Percentiles rank a stretch among this genome's conserved stretches.
Conservation (phyloP, 2,113 vertebrate genomes). For the Takifugu flavidus region DNA sequence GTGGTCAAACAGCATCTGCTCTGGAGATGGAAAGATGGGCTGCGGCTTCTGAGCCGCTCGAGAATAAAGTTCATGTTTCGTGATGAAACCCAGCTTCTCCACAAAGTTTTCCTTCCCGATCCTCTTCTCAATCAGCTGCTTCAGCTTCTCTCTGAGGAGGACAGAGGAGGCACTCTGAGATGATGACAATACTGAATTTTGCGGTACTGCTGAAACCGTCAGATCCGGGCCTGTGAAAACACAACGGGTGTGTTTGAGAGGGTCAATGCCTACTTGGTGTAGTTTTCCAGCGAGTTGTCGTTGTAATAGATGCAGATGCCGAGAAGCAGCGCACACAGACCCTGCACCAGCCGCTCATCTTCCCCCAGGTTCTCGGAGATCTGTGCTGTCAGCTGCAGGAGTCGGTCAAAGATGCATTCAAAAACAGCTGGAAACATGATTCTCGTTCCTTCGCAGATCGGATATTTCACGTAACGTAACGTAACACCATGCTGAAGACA, state of each 20-base stretch:
- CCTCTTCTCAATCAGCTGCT: constrained; percentile 96
- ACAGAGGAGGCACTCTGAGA: not conserved
- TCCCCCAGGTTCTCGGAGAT: constrained; percentile 98
- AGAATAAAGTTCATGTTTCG: constrained; percentile 95
- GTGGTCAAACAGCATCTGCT: constrained; percentile 98
- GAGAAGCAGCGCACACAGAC: constrained; percentile 89
- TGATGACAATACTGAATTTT: not conserved
- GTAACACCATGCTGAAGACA: not conserved
- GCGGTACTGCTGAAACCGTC: too few species aligned
- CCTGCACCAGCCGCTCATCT: constrained; percentile 95
- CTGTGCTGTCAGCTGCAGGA: constrained; percentile 90
- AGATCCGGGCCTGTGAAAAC: not conserved
- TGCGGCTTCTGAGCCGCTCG: constrained; percentile 94
- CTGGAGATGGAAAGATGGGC: constrained; percentile 87
- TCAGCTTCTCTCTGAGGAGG: constrained; percentile 87
- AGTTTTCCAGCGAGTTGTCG: constrained; percentile 95
- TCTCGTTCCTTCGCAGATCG: too few species aligned
- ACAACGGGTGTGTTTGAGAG: not conserved
- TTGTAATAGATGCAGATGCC: constrained; percentile 98
- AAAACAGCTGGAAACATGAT: not conserved
- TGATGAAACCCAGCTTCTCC: constrained; percentile 95
- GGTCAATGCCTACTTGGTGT: constrained; percentile 82
- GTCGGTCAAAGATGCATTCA: constrained; percentile 74
- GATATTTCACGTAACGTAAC: too few species aligned
- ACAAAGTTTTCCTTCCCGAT: constrained; percentile 98